Conservation (phyloP, 2,113 vertebrate species). For the Calyptommatus sinebrachiatus region DNA sequence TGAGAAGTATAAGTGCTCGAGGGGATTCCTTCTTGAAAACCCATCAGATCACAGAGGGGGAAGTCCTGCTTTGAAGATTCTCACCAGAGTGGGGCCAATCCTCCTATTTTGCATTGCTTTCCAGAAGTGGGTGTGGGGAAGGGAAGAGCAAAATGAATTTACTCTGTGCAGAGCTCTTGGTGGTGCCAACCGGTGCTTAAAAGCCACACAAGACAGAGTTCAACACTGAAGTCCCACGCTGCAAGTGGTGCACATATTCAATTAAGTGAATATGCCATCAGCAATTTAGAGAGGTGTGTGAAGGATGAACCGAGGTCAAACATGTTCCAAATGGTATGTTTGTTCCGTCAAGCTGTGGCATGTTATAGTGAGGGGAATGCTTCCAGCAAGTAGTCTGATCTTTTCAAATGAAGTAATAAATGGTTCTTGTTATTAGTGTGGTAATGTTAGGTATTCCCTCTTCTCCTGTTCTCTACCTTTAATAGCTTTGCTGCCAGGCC, state of each 20-base stretch:
- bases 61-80: conserved; percentile 62
- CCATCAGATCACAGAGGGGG: conserved; percentile 62
- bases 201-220: conserved; percentile 37
- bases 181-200: conserved; percentile 48
- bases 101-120: conserved; percentile 59
- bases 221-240: conserved; percentile 47
- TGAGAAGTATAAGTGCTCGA: conserved; percentile 56
- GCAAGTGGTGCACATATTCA: conserved; percentile 21
- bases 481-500: conserved; percentile 23
- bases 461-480: background rate
- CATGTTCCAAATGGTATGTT: conserved; percentile 39
- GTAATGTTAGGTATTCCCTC: conserved; percentile 22
- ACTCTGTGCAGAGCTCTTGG: conserved; percentile 47
- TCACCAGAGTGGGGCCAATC: conserved; percentile 47
- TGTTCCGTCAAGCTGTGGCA: conserved; percentile 58
- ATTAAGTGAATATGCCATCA: conserved; percentile 50
- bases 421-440: conserved; percentile 22
- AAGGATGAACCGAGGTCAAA: conserved; percentile 37
- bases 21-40: conserved; percentile 58
- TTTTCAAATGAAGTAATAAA: conserved; percentile 30
- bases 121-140: background rate
- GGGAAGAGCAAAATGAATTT: background rate
- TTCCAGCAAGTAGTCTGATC: conserved; percentile 45
- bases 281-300: conserved; percentile 54
- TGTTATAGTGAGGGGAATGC: conserved; percentile 32